phyloP scores from a whole-genome alignment of 2,113 vertebrate genomes.

The Pseudois nayaur region DNA sequence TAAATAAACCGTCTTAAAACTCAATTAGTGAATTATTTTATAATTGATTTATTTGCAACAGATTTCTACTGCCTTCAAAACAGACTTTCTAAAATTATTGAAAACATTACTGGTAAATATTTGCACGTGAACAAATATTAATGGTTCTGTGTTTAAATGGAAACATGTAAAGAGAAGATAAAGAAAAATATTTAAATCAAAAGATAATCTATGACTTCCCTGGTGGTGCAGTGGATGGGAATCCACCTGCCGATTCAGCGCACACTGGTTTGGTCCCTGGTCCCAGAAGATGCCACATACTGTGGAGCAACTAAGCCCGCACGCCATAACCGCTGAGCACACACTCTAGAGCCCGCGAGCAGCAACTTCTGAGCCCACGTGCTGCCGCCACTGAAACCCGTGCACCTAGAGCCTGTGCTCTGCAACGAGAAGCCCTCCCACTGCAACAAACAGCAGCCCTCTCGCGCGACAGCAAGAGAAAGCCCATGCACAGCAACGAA shows the following conservation, averaged over 20 bases:
- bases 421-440: neutral
- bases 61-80: neutral
- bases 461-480: too few species aligned
- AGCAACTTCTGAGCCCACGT: neutral
- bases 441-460: neutral
- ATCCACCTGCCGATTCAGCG: neutral
- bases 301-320: neutral
- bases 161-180: neutral
- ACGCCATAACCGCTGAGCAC: neutral
- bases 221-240: neutral
- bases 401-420: neutral
- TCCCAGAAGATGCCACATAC: neutral
- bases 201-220: neutral
- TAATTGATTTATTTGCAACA: constrained; percentile 5
- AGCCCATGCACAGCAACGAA: too few species aligned
- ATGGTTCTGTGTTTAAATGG: constrained; percentile 12
- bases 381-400: neutral
- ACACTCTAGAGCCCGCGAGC: neutral
- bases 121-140: neutral
- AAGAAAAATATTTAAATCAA: neutral
- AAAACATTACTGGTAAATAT: constrained; percentile 4
- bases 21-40: neutral
- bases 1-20: neutral
- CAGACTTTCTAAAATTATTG: constrained; percentile 24
- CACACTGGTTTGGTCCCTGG: neutral